Evolutionary conservation across 1,140 invertebrate genomes (phyloP).

Genomic region (Neodiprion lecontei): DNA sequence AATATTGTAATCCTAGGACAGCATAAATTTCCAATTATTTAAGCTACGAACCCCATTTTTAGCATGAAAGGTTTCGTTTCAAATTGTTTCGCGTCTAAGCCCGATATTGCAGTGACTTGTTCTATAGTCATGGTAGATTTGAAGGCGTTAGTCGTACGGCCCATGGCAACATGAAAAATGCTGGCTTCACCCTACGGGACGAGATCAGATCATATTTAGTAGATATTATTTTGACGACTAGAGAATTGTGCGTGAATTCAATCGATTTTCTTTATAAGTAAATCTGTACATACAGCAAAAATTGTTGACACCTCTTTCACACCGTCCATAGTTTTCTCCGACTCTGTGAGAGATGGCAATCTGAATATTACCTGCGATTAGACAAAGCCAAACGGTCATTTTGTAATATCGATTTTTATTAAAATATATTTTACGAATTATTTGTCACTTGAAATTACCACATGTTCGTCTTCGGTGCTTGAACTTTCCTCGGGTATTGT

Average conservation of each 20-base stretch:
- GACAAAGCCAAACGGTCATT: conserved; percentile 19
- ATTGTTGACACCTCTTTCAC: conserved; percentile 66
- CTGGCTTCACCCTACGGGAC: conserved; percentile 63
- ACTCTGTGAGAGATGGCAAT: conserved; percentile 74
- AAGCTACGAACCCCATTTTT: conserved; percentile 64
- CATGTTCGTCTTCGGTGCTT: conserved; percentile 89
- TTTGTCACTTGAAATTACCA: conserved; percentile 63
- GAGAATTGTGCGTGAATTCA: conserved; percentile 18
- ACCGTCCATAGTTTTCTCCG: conserved; percentile 62
- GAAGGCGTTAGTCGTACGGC: conserved; percentile 53
- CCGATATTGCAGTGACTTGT: conserved; percentile 58
- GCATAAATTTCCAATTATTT: no score
- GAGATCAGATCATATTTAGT: background rate
- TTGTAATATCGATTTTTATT: background rate
- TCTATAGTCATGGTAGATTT: conserved; percentile 61
- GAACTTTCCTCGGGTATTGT: conserved; percentile 92
- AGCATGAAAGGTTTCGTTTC: conserved; percentile 59
- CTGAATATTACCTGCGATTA: conserved; percentile 74
- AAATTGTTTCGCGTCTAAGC: conserved; percentile 54
- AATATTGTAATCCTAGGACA: no score
- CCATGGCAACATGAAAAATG: conserved; percentile 67
- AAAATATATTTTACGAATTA: background rate
- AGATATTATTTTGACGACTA: conserved; percentile 18
- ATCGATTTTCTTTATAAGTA: no score
- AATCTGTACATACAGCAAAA: conserved; percentile 65